A percentile compares a stretch with the other conserved stretches of the same genome.
Evolutionary conservation across 2,797 vertebrate species (phyloP).

Genomic region (Distichodus sexfasciatus): DNA sequence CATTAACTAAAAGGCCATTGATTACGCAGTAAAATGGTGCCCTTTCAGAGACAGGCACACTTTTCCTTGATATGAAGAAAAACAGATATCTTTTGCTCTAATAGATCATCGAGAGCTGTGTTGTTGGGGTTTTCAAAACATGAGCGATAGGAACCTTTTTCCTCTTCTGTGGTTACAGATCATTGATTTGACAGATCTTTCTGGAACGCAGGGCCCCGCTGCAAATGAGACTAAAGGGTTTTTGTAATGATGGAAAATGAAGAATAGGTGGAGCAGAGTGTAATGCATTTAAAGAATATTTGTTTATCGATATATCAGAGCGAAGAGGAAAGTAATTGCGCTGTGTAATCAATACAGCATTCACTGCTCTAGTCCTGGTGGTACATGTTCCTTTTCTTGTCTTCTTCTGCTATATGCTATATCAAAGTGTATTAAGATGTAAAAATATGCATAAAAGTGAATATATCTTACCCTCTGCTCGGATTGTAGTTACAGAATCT

Average conservation of each 20-base stretch:
- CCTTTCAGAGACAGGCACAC: constrained; percentile 38
- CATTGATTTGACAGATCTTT: constrained; percentile 42
- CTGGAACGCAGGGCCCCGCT: constrained; percentile 9
- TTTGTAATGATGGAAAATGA: constrained; percentile 31
- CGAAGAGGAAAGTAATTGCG: constrained; percentile 37
- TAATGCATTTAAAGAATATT: constrained; percentile 38
- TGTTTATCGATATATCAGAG: constrained; percentile 31
- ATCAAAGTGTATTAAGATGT: neutral
- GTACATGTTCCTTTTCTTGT: neutral
- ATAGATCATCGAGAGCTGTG: constrained; percentile 34
- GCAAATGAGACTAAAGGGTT: constrained; percentile 26
- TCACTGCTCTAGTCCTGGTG: constrained; percentile 21
- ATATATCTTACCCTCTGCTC: neutral
- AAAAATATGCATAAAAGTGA: neutral
- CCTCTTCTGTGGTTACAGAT: constrained; percentile 34
- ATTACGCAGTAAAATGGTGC: constrained; percentile 45
- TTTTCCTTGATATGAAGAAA: constrained; percentile 36
- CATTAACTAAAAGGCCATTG: constrained; percentile 49
- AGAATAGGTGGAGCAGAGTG: constrained; percentile 20
- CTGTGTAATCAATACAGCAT: constrained; percentile 32
- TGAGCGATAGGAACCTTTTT: constrained; percentile 25
- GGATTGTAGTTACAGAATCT: neutral
- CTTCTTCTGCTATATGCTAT: neutral
- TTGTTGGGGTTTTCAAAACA: constrained; percentile 33
- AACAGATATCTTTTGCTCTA: constrained; percentile 29